Evolutionary conservation across 2,888 invertebrate species (phyloP).

Genomic region (Drosophila basisetae): DNA sequence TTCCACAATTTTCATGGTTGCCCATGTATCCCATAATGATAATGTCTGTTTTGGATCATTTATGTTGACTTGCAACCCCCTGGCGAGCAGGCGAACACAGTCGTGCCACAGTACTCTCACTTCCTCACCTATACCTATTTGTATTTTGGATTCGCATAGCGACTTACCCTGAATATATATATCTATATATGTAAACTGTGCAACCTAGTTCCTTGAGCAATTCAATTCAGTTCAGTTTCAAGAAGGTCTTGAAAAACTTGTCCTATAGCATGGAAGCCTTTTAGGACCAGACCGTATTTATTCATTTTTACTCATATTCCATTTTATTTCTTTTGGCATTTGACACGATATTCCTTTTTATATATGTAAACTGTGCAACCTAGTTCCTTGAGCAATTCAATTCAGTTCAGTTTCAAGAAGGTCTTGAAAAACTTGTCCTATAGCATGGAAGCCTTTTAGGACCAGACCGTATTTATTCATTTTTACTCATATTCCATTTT

Average conservation of each 20-base stretch:
- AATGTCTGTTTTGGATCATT: constrained; percentile 73
- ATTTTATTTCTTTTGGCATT: no score
- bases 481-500: no score
- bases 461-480: no score
- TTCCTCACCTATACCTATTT: constrained; percentile 7
- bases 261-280: no score
- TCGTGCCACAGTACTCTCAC: neutral
- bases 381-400: no score
- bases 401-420: neutral
- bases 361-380: no score
- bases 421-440: neutral
- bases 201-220: no score
- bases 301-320: no score
- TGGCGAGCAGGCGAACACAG: neutral
- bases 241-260: neutral
- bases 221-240: neutral
- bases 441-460: no score
- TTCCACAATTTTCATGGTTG: constrained; percentile 65
- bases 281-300: no score
- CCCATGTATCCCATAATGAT: constrained; percentile 71
- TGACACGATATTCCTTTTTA: no score
- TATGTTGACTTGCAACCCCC: constrained; percentile 40
- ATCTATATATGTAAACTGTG: no score
- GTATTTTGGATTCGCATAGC: neutral
- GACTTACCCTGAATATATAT: neutral